Evolutionary conservation across 1,140 invertebrate species (phyloP), one percentile per base, ranked within the genome.

Genomic region (Drosophila nannoptera): DNA sequence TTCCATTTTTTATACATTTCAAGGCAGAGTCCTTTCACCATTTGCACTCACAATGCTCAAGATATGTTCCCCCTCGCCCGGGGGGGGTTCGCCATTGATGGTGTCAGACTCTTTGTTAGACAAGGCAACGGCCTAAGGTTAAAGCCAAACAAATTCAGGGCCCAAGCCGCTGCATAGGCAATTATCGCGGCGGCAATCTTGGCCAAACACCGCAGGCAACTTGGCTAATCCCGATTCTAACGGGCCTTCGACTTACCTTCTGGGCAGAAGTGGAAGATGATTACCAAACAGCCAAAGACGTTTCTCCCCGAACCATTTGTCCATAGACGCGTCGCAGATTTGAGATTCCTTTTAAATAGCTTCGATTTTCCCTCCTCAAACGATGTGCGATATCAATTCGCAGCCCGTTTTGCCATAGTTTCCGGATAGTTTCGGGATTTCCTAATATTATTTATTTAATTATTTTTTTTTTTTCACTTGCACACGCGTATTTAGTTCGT

Each of bases 281-380:
- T 94, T 95, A 88, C 95, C 95, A 89, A 96, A 94, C 89, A 96
- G 93, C 94, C 95, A 96, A 87, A 96, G 91, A 91, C 94, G 94
- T 90, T 94, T 94, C 91, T 95, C 94, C 92, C 93, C 94, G 87
- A 96, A 93, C 94, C 94, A 96, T 95, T 94, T 95, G 93, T 96
- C 95, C 95, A 96, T 96, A 89, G 80, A 88, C 75, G 22, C 42
- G 29, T 14, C 8, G 22, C 32, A n/a, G 40, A 9, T 9, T 58
- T 6, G 7, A 59, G 35, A 35, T 59, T 42, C 12, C 69, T 56
- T 55, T 77, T 40, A 31, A 59, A 68, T 14, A 45, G 48, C 59
- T 14, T 45, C 11, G 16, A 40, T 32, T 38, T 66, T 2, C 22
- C 22, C 22, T 38, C 11, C 16, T 46, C 14, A 12, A 14, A 14